phyloP scores from a whole-genome alignment of 2,888 invertebrate species.

The Ectemnius lituratus region DNA sequence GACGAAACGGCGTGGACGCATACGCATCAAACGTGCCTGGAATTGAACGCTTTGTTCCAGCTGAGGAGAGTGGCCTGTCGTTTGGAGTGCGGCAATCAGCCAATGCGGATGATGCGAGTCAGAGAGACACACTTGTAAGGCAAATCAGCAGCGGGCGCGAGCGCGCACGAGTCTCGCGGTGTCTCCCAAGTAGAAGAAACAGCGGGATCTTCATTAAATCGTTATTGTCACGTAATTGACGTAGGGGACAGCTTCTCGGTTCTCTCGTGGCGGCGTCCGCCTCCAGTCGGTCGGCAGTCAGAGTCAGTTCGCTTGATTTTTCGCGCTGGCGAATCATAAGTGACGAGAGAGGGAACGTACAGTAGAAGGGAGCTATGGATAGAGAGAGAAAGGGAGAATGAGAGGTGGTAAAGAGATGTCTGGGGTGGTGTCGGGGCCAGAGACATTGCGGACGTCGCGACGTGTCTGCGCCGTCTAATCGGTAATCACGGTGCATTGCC shows the following conservation, averaged over 20 bases:
- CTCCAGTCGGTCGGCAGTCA: too few species aligned
- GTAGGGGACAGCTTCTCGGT: neutral
- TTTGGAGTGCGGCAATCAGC: too few species aligned
- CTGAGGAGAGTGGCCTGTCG: too few species aligned
- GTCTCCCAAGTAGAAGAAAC: too few species aligned
- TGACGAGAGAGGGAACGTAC: neutral
- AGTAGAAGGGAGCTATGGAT: neutral
- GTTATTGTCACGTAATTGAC: neutral
- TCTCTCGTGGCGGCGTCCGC: slow-evolving; percentile 3
- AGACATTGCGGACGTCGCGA: slow-evolving; percentile 35
- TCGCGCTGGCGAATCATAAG: neutral
- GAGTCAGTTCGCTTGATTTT: too few species aligned
- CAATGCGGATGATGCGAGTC: too few species aligned
- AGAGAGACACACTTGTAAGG: too few species aligned
- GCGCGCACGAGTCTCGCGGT: too few species aligned
- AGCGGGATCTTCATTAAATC: neutral
- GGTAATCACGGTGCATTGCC: slow-evolving; percentile 71
- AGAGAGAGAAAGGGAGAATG: neutral
- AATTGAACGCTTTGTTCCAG: neutral
- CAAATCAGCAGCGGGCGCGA: too few species aligned
- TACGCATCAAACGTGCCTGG: slow-evolving; percentile 24
- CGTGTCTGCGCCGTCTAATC: slow-evolving; percentile 63
- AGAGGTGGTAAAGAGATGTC: slow-evolving; percentile 4
- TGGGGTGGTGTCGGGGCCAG: slow-evolving; percentile 16
- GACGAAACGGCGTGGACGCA: slow-evolving; percentile 12